Evolutionary conservation across 2,113 vertebrate genomes (phyloP).

Genomic region (Perccottus glenii): DNA sequence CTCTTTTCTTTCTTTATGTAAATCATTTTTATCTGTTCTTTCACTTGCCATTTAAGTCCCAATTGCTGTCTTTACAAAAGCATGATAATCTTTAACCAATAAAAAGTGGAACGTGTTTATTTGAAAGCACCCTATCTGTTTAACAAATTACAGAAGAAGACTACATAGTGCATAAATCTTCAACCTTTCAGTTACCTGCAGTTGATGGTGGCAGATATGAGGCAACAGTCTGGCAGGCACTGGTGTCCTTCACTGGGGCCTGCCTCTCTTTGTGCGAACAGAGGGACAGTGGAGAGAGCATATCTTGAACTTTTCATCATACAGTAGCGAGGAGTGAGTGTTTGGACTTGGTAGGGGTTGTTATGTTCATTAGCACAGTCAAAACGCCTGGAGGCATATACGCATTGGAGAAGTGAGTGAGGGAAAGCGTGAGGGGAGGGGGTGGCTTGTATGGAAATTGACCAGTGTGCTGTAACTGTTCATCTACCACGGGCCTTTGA

Average conservation of each 20-base stretch:
- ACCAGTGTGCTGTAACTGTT: conserved; percentile 83
- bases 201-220: conserved; percentile 39
- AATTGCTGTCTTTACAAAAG: conserved; percentile 15
- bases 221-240: conserved; percentile 41
- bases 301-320: conserved; percentile 73
- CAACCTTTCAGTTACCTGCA: conserved; percentile 28
- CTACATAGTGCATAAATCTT: conserved; percentile 13
- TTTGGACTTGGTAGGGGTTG: conserved; percentile 55
- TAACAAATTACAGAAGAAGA: conserved; percentile 38
- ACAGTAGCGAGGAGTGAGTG: conserved; percentile 55
- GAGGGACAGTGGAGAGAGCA: conserved; percentile 47
- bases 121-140: conserved; percentile 13
- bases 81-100: conserved; percentile 22
- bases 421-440: conserved; percentile 40
- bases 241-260: conserved; percentile 53
- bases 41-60: too few species aligned
- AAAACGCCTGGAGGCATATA: conserved; percentile 77
- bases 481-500: conserved; percentile 80
- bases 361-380: conserved; percentile 82
- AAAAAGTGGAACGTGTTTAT: conserved; percentile 22
- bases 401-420: conserved; percentile 62
- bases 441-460: conserved; percentile 83
- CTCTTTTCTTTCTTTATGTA: neutral
- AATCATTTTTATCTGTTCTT: conserved; percentile 31
- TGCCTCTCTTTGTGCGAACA: conserved; percentile 60